Percentiles rank a stretch among this genome's conserved stretches.
These are phyloP conservation scores for Volucella inanis DNA, from an alignment of 2,888 invertebrate species.

Conservation along the genomic window DNA sequence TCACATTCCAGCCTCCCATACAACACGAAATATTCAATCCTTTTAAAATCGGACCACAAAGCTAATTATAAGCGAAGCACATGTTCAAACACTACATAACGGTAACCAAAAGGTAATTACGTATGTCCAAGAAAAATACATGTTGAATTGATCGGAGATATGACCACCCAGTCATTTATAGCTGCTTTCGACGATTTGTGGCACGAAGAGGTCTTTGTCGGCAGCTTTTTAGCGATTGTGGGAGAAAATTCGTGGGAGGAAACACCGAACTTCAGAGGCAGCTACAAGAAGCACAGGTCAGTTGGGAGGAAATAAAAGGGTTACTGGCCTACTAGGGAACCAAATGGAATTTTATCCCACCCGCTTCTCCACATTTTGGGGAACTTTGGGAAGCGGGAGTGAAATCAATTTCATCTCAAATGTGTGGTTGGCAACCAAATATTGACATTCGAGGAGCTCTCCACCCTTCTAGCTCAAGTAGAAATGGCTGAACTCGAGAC, in stretches of 20 bases:
- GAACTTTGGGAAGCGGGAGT: conserved; percentile 79
- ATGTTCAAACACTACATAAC: conserved; percentile 8
- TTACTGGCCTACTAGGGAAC: not conserved
- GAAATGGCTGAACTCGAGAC: conserved; percentile 77
- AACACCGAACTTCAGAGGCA: not conserved
- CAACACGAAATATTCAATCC: conserved; percentile 17
- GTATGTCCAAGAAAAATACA: conserved; percentile 1
- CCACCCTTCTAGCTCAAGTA: conserved; percentile 76
- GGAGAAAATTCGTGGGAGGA: conserved; percentile 27
- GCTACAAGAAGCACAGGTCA: not conserved
- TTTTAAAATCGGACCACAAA: conserved; percentile 12
- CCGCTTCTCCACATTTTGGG: conserved; percentile 77
- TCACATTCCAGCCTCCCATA: conserved; percentile 3
- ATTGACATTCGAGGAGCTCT: conserved; percentile 77
- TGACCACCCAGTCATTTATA: too few species aligned
- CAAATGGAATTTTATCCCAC: conserved; percentile 78
- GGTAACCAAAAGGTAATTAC: not conserved
- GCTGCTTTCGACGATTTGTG: too few species aligned
- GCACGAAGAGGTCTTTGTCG: too few species aligned
- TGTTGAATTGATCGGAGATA: conserved; percentile 24
- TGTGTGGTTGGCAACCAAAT: conserved; percentile 72
- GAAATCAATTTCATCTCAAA: conserved; percentile 77
- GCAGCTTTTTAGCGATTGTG: not conserved
- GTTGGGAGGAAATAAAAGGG: conserved; percentile 9
- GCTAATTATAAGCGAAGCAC: conserved; percentile 1